Percentiles rank a stretch among this genome's conserved stretches.
Evolutionary conservation across 2,113 vertebrate species (phyloP).

Genomic region (Sinocyclocheilus grahami): DNA sequence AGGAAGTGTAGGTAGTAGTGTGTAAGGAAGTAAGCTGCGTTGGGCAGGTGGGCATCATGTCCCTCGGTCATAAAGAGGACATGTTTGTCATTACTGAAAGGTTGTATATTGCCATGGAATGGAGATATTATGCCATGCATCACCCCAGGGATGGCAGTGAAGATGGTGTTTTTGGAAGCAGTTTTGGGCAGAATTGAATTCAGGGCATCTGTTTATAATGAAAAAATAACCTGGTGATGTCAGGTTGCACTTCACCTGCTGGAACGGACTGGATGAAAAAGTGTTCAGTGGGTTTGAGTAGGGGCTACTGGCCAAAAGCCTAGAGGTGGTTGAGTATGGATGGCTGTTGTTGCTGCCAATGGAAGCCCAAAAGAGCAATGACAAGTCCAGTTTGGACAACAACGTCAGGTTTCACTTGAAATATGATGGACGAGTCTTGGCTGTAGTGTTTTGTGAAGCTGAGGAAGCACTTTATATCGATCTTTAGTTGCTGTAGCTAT

Average conservation of each 20-base stretch:
- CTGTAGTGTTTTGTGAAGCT: not conserved
- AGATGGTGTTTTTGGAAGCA: not conserved
- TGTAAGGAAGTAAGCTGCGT: slow-evolving; percentile 11
- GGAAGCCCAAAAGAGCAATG: not conserved
- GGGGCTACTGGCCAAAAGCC: not conserved
- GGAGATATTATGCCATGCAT: not conserved
- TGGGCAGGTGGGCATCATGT: slow-evolving; percentile 25
- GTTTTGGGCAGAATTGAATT: not conserved
- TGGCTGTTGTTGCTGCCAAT: not conserved
- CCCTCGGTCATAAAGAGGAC: not conserved
- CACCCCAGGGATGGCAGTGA: not conserved
- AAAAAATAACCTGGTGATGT: not conserved
- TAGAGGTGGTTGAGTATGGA: not conserved
- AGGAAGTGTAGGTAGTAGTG: slow-evolving; percentile 20
- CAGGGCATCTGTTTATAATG: not conserved
- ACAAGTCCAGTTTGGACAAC: not conserved
- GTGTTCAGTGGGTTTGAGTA: not conserved
- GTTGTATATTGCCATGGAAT: not conserved
- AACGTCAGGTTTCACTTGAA: not conserved
- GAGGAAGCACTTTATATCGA: not conserved
- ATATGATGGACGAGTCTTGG: not conserved
- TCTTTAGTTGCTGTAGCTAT: slow-evolving; percentile 4
- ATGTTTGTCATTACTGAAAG: not conserved
- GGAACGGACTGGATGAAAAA: not conserved
- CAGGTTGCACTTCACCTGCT: not conserved